Evolutionary conservation across 2,888 invertebrate genomes (phyloP), one percentile per base, ranked within the genome.

Genomic region (Cheilosia scutellata): DNA sequence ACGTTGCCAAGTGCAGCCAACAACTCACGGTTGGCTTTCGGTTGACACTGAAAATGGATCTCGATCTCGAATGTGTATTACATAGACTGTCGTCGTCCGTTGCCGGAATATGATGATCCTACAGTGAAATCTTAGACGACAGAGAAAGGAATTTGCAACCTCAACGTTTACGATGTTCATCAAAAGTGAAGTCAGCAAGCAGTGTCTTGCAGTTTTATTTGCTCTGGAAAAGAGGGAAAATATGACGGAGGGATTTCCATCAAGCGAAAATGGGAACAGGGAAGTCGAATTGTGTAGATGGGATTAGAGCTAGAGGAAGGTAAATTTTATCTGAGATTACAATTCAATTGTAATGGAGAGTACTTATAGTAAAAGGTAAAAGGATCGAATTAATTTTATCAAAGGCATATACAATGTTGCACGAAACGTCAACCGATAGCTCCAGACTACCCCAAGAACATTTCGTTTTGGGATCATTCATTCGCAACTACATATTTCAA

Each of bases 101-200:
- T 71, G 57, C 58, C 13, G 55, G 49, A 62, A 79, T 68, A 70
- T 63, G 66, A 63, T 63, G 70, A 84, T 79, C 74, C 74, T 74
- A 68, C 20, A 65, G 44, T 84, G 83, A 84, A 84, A 84, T 79
- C 63, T 75, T 27, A 84, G 70, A 84, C 79, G 83, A 42, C 37
- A 71, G 68, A 65, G 83, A 84, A 79, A 84, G 70, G 83, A 84
- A 84, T 75, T 75, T 58, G 79, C 75, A 75, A 79, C 79, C 58
- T 79, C 60, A 75, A 40, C 70, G 13, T 33, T 51, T 68, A n/a
- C 70, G 37, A 58, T 7, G 58, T 60, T 76, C 51, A 42, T 44
- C n/a, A 60, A 51, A 60, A 58, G 42, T 25, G 37, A 31, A 60
- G 42, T 33, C 29, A 31, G 68, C 53, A 55, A 63, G 44, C 25